Conservation (phyloP, 2,797 vertebrate genomes). For the Garrulus glandarius region DNA sequence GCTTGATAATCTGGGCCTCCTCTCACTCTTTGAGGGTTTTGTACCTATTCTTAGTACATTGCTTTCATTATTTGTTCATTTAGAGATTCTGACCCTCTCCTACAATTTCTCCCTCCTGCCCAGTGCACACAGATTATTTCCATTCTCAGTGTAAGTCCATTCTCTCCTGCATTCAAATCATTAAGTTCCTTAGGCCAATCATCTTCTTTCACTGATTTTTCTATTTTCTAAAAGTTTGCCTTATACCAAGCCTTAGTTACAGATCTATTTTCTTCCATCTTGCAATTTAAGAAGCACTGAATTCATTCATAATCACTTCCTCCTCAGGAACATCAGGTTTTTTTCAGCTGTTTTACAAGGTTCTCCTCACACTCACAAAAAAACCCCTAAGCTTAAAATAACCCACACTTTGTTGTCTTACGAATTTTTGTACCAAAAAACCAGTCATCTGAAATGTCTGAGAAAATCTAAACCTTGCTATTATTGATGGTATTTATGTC, state of each 20-base stretch:
- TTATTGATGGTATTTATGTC: slow-evolving; percentile 36
- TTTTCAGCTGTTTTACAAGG: neutral
- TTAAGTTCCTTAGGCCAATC: neutral
- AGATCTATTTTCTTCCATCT: neutral
- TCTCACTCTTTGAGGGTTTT: neutral
- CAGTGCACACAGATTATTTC: neutral
- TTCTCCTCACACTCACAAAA: neutral
- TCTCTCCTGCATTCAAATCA: neutral
- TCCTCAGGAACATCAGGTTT: neutral
- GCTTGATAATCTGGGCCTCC: neutral
- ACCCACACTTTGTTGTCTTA: neutral
- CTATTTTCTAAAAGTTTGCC: neutral
- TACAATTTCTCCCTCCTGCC: neutral
- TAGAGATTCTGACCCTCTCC: neutral
- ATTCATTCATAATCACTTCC: neutral
- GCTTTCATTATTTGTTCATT: neutral
- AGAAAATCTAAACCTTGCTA: slow-evolving; percentile 19
- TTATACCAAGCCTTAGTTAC: neutral
- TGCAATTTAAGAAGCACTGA: neutral
- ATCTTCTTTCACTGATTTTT: neutral
- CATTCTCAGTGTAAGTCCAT: neutral
- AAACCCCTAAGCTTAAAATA: neutral
- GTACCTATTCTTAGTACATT: neutral
- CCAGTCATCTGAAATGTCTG: neutral
- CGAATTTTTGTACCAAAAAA: slow-evolving; percentile 12